Base-by-base conservation (phyloP, 2,797 vertebrate species). In the Myotis pilosus region DNA sequence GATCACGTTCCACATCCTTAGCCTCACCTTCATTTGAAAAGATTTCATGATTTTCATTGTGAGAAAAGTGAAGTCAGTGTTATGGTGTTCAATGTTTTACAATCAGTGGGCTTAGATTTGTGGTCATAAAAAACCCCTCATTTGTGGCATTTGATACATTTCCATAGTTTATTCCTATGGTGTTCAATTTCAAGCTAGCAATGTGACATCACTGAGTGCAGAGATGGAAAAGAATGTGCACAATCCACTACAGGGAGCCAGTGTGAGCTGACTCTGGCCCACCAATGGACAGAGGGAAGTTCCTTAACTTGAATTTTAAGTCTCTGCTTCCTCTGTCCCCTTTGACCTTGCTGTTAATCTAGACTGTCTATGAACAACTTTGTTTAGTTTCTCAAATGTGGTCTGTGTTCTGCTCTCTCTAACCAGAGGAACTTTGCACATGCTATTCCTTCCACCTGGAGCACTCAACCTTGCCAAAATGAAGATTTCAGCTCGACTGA, bases 91-190 rank as follows among this genome's bases (percentile, higher is more conserved):
- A 75, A 75, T 92, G 38, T 71, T 44, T 87, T 64, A 75, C 15
- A 25, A 49, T 72, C 8, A 53, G 17, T 60, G 81, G 19, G 13
- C 2, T 3, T 6, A 8, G 9, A 3, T 30, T 30, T 62, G 49
- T 19, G 19, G 4, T 2, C 5, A n/a, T 57, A 28, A 83, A 92
- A 74, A 74, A 28, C 2, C 5, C 4, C 25, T 47, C 49, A 30
- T 69, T 47, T 76, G 19, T 23, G 78, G 10, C 30, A 90, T 84
- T 94, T 55, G 5, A 4, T 20, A 75, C n/a, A 53, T 89, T 88
- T 72, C n/a, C 10, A 47, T 22, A 68, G 16, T 44, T 20, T 47
- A 41, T 6, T 60, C 3, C 23, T 47, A 6, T 3, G 8, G 19
- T 85, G n/a, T 28, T 19, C n/a, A 66, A 19, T 33, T 66, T 66